Evolutionary conservation across 2,797 vertebrate genomes (phyloP).

Genomic region (Circus cinereus): DNA sequence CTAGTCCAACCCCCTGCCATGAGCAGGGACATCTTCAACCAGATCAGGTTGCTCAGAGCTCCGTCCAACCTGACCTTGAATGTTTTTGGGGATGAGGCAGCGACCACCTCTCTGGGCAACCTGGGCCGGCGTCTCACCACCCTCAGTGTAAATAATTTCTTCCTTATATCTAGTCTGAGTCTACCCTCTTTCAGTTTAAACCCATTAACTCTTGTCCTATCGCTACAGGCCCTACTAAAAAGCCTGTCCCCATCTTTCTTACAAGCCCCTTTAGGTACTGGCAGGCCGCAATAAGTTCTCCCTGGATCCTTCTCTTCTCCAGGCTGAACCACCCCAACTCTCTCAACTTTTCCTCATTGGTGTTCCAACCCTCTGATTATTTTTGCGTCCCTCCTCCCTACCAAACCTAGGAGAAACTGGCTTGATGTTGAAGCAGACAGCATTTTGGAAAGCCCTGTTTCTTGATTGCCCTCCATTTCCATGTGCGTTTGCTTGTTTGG

Average conservation of each 20-base stretch:
- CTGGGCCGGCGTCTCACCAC: rapidly evolving
- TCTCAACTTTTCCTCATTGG: background rate
- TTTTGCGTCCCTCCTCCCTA: background rate
- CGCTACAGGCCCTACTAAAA: rapidly evolving
- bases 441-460: background rate
- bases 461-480: background rate
- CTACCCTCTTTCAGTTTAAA: background rate
- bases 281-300: rapidly evolving
- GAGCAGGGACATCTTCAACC: background rate
- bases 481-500: rapidly evolving
- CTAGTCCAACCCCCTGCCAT: rapidly evolving
- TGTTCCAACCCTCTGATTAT: rapidly evolving
- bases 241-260: rapidly evolving
- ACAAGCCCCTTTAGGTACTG: background rate
- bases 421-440: background rate
- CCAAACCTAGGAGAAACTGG: background rate
- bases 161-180: background rate
- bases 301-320: background rate
- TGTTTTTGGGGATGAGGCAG: background rate
- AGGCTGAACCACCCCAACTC: background rate
- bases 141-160: rapidly evolving
- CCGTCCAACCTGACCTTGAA: background rate
- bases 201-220: rapidly evolving
- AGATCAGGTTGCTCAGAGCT: background rate
- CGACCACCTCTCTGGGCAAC: background rate